Conservation (phyloP, 2,797 vertebrate genomes). For the Presbytis comata region DNA sequence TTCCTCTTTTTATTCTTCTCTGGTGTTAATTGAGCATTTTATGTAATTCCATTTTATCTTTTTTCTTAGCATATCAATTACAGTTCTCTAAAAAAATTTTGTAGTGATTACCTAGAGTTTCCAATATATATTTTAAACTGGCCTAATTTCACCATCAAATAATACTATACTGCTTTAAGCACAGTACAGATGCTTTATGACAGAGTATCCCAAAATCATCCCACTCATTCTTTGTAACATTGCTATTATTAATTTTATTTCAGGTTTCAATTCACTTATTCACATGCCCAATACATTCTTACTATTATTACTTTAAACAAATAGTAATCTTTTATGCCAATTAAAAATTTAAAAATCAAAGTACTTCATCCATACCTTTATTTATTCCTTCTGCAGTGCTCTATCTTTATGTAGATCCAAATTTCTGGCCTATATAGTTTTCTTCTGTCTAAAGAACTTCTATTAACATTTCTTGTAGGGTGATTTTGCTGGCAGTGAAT, state of each 20-base stretch:
- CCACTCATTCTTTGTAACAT: background rate
- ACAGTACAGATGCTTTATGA: background rate
- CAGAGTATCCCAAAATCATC: background rate
- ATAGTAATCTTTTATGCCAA: background rate
- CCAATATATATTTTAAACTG: background rate
- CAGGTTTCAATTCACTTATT: background rate
- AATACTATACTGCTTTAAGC: background rate
- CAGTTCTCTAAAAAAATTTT: background rate
- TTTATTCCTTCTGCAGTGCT: background rate
- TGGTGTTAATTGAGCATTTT: background rate
- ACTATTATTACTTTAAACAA: background rate
- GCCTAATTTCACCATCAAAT: background rate
- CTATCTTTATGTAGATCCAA: background rate
- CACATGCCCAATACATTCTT: background rate
- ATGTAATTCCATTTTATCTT: background rate
- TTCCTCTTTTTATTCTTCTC: background rate
- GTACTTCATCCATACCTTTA: background rate
- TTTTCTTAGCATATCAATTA: background rate
- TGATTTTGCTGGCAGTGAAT: background rate
- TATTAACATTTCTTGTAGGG: background rate
- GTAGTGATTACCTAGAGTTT: background rate
- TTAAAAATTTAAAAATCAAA: background rate
- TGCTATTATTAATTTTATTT: slow-evolving; percentile 19
- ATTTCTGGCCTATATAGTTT: background rate
- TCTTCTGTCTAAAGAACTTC: background rate